phyloP scores from a whole-genome alignment of 2,113 vertebrate genomes.

The Scomber colias region DNA sequence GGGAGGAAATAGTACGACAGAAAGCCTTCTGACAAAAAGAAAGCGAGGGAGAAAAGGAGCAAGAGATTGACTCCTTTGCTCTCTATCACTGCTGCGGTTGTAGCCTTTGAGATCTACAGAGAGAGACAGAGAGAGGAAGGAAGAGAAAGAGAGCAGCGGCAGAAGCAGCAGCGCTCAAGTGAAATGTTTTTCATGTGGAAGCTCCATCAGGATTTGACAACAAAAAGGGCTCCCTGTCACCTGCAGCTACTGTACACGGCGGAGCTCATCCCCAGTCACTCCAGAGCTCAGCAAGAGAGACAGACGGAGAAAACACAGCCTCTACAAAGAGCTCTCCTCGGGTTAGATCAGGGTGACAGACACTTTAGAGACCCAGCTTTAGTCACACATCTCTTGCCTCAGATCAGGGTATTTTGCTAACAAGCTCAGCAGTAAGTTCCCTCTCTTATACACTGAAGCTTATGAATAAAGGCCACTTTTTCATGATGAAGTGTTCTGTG shows the following conservation, averaged over 20 bases:
- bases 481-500: conserved; percentile 72
- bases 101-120: conserved; percentile 74
- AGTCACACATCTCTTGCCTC: conserved; percentile 77
- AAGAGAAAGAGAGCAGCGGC: conserved; percentile 51
- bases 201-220: conserved; percentile 80
- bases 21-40: conserved; percentile 53
- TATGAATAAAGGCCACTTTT: conserved; percentile 69
- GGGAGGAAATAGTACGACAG: conserved; percentile 34
- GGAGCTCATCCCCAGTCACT: conserved; percentile 71
- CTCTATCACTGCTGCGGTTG: conserved; percentile 55
- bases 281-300: conserved; percentile 38
- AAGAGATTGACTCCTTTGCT: conserved; percentile 66
- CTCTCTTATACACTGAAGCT: conserved; percentile 57
- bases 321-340: conserved; percentile 76
- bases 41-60: conserved; percentile 22
- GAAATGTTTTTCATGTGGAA: conserved; percentile 78
- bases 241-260: conserved; percentile 74
- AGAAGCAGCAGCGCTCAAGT: conserved; percentile 39
- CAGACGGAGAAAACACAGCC: conserved; percentile 53
- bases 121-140: conserved; percentile 70
- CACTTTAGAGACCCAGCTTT: conserved; percentile 79
- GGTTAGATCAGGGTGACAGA: conserved; percentile 83
- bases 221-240: conserved; percentile 80
- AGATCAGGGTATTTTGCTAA: conserved; percentile 84
- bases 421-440: conserved; percentile 75